phyloP scores from a whole-genome alignment of 2,888 invertebrate species.

The Hydraecia micacea region DNA sequence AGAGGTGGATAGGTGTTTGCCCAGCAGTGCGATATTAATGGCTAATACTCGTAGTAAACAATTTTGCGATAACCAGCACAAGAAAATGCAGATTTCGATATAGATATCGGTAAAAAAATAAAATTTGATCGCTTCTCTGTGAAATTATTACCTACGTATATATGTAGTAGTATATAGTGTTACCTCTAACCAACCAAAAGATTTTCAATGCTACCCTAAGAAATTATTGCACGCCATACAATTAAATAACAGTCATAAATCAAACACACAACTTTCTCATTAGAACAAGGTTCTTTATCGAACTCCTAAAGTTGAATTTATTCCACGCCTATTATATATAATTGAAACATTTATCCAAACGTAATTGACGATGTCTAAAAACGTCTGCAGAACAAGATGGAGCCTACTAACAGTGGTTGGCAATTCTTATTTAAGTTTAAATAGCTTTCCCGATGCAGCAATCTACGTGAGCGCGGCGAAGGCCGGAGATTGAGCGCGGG shows the following conservation, averaged over 20 bases:
- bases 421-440: slow-evolving; percentile 81
- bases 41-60: too few species aligned
- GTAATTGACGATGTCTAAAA: slow-evolving; percentile 26
- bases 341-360: slow-evolving; percentile 39
- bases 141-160: background rate
- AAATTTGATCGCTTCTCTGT: background rate
- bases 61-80: background rate
- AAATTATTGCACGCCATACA: slow-evolving; percentile 7
- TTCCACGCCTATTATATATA: slow-evolving; percentile 14
- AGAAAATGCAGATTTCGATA: background rate
- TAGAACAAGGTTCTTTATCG: slow-evolving; percentile 30
- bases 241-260: slow-evolving; percentile 26
- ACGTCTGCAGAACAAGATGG: slow-evolving; percentile 23
- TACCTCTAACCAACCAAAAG: background rate
- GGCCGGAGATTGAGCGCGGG: slow-evolving; percentile 78
- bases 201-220: background rate
- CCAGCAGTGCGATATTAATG: too few species aligned
- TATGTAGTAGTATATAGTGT: too few species aligned
- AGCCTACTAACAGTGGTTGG: slow-evolving; percentile 55
- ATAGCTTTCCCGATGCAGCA: slow-evolving; percentile 76
- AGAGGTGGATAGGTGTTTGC: too few species aligned
- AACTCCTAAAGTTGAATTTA: slow-evolving; percentile 20
- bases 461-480: slow-evolving; percentile 68
- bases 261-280: slow-evolving; percentile 26
- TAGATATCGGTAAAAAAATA: background rate